These are phyloP conservation scores for Caenorhabditis angaria DNA, from an alignment of 2,888 invertebrate species.

Conservation along the genomic window DNA sequence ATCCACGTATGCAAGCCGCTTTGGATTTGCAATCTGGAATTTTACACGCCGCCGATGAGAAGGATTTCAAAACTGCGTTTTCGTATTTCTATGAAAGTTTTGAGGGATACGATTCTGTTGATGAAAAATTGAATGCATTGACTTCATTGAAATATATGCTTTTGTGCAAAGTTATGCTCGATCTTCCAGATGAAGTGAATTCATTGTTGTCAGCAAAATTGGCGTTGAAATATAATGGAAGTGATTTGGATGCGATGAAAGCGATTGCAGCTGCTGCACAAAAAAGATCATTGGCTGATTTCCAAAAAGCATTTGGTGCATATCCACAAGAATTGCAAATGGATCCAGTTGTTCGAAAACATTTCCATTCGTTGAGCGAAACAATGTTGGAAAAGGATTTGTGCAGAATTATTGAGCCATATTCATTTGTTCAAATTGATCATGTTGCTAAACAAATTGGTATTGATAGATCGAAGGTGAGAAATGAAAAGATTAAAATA, in stretches of 20 bases:
- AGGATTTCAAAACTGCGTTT: constrained; percentile 99
- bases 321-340: constrained; percentile 73
- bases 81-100: constrained; percentile 99
- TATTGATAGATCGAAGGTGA: constrained; percentile 72
- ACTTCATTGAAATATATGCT: constrained; percentile 99
- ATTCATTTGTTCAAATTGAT: constrained; percentile 85
- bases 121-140: constrained; percentile 87
- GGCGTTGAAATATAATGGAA: constrained; percentile 89
- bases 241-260: constrained; percentile 95
- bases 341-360: constrained; percentile 95
- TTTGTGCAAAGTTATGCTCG: constrained; percentile 81
- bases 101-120: constrained; percentile 89
- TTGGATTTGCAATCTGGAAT: constrained; percentile 97
- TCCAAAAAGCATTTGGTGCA: constrained; percentile 79
- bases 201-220: constrained; percentile 88
- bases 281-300: constrained; percentile 94
- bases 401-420: constrained; percentile 95
- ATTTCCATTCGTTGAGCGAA: constrained; percentile 94
- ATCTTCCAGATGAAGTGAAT: constrained; percentile 67
- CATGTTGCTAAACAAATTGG: constrained; percentile 69
- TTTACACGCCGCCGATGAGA: constrained; percentile 98
- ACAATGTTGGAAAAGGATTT: constrained; percentile 94
- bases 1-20: constrained; percentile 96
- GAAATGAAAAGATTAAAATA: no score
- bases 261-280: constrained; percentile 94